These are phyloP conservation scores for Poecilia wingei DNA, from an alignment of 2,797 vertebrate species.

Conservation along the genomic window DNA sequence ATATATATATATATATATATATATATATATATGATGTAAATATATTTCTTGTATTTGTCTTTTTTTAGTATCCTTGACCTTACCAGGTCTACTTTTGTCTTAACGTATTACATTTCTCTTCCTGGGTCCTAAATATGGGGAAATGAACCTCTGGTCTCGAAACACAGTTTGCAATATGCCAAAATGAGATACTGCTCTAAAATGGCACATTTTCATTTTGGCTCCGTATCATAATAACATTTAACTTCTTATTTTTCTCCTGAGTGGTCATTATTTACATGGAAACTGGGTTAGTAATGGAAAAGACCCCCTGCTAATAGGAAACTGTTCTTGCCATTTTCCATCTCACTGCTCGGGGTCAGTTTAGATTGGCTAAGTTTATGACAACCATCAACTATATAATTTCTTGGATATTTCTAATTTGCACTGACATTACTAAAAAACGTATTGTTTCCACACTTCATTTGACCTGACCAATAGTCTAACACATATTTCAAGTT, in stretches of 20 bases:
- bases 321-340: constrained; percentile 52
- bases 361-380: constrained; percentile 45
- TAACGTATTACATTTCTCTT: background rate
- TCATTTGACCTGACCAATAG: background rate
- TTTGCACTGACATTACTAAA: background rate
- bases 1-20: too few relatives aligned
- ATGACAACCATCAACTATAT: background rate
- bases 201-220: background rate
- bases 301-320: constrained; percentile 63
- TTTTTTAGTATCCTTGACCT: background rate
- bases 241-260: constrained; percentile 37
- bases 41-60: background rate
- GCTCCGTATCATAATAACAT: constrained; percentile 12
- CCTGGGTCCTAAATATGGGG: constrained; percentile 4
- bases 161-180: constrained; percentile 28
- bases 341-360: constrained; percentile 57
- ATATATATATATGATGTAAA: background rate
- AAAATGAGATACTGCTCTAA: constrained; percentile 44
- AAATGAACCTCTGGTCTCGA: constrained; percentile 24
- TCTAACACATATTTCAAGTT: constrained; percentile 12
- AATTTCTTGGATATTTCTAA: constrained; percentile 6
- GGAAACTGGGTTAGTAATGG: constrained; percentile 17
- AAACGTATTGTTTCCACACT: background rate
- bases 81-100: background rate
- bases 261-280: constrained; percentile 5